A percentile compares a stretch with the other conserved stretches of the same genome.
Conservation (phyloP, 2,888 invertebrate genomes). For the Portevinia maculata region DNA sequence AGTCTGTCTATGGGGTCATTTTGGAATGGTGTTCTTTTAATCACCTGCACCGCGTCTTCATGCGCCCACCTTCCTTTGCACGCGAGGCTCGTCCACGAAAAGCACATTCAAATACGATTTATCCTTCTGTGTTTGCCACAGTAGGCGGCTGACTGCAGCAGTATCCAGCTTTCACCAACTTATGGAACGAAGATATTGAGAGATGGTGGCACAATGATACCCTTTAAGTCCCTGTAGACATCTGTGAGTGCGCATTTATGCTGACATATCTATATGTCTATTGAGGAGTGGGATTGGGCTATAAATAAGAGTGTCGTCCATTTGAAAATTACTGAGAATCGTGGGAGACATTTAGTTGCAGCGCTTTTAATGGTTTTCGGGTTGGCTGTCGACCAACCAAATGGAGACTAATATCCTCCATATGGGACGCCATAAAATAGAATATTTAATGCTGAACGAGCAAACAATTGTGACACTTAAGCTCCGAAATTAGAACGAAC, state of each 20-base stretch:
- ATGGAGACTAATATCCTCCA: slow-evolving; percentile 57
- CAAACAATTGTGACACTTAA: slow-evolving; percentile 61
- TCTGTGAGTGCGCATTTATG: slow-evolving; percentile 66
- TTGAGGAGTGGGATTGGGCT: slow-evolving; percentile 32
- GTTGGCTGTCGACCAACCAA: slow-evolving; percentile 30
- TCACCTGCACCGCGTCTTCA: slow-evolving; percentile 63
- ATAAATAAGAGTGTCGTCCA: slow-evolving; percentile 69
- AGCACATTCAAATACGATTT: slow-evolving; percentile 69
- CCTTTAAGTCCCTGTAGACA: slow-evolving; percentile 68
- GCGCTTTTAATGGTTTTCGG: slow-evolving; percentile 33
- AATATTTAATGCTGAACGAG: slow-evolving; percentile 23
- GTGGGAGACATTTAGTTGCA: slow-evolving; percentile 56
- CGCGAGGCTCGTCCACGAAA: slow-evolving; percentile 36
- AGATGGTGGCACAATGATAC: slow-evolving; percentile 60
- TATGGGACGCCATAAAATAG: slow-evolving; percentile 58
- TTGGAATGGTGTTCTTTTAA: slow-evolving; percentile 69
- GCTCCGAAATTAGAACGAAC: slow-evolving; percentile 36
- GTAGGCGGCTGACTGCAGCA: slow-evolving; percentile 22
- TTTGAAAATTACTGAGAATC: slow-evolving; percentile 67
- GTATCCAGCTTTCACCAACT: slow-evolving; percentile 63
- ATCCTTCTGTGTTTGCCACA: slow-evolving; percentile 40
- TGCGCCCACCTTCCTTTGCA: slow-evolving; percentile 40
- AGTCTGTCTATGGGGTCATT: slow-evolving; percentile 74
- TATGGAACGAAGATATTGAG: slow-evolving; percentile 39
- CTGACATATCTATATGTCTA: slow-evolving; percentile 59